Evolutionary conservation across 37 sponge, comb jelly and placozoan species (phyloP).

Genomic region (Beroe forskalii): DNA sequence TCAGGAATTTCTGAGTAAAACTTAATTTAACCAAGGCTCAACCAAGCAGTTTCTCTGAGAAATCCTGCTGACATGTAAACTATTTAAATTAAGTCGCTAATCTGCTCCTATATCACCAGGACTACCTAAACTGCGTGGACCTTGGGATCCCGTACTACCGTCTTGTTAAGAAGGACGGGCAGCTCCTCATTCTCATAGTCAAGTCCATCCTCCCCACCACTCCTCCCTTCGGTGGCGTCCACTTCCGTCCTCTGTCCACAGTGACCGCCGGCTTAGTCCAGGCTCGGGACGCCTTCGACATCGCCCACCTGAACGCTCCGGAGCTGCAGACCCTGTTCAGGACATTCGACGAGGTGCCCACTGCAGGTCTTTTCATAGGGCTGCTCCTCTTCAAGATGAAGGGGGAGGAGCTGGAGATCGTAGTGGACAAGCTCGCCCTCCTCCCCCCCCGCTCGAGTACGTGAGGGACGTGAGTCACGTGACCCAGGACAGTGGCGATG

Average conservation of each 20-base stretch:
- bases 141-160: conserved; percentile 40
- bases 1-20: no score
- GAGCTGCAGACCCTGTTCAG: conserved; percentile 47
- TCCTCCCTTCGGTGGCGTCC: conserved; percentile 17
- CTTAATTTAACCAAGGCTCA: no score
- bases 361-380: conserved; percentile 32
- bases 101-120: no score
- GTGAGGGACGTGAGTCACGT: conserved; percentile 51
- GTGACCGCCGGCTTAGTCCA: conserved; percentile 19
- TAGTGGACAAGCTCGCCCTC: conserved; percentile 33
- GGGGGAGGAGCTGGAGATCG: conserved; percentile 56
- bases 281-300: conserved; percentile 44
- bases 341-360: not conserved
- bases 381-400: conserved; percentile 61
- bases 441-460: conserved; percentile 51
- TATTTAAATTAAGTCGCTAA: no score
- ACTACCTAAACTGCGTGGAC: not conserved
- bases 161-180: conserved; percentile 41
- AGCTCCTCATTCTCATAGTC: conserved; percentile 40
- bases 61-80: no score
- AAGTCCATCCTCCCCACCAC: not conserved
- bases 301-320: conserved; percentile 44
- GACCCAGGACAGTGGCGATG: conserved; percentile 32
- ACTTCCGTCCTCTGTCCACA: conserved; percentile 11
- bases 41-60: no score